Percentiles rank a stretch among this genome's conserved stretches.
phyloP scores from a whole-genome alignment of 1,140 invertebrate species.

The Mylabris phalerata region DNA sequence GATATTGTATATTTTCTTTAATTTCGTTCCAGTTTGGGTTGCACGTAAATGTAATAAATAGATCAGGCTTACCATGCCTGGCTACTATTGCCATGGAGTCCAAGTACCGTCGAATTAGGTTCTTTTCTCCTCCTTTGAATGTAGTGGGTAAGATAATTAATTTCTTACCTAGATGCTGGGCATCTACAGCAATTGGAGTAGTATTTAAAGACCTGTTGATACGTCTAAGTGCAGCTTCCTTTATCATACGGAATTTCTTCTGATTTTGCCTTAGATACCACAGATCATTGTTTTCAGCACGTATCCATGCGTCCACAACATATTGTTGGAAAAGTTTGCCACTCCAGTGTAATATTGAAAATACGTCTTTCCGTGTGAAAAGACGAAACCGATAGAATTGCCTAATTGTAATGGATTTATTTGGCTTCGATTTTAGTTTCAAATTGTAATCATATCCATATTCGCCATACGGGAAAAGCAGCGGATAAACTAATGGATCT shows the following conservation, averaged over 20 bases:
- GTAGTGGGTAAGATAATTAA: too few species aligned
- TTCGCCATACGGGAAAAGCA: neutral
- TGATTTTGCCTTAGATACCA: neutral
- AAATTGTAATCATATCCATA: neutral
- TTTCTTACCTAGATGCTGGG: too few species aligned
- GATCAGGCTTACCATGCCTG: conserved; percentile 4
- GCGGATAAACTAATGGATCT: neutral
- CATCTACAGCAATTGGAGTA: too few species aligned
- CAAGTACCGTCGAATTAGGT: too few species aligned
- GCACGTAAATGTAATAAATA: conserved; percentile 18
- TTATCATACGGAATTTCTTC: neutral
- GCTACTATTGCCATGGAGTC: neutral
- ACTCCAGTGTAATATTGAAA: neutral
- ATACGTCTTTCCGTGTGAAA: neutral
- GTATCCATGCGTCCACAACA: neutral
- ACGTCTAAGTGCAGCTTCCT: too few species aligned
- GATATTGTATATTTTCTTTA: conserved; percentile 1
- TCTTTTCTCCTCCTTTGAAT: too few species aligned
- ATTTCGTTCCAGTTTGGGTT: conserved; percentile 21
- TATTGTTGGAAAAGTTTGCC: neutral
- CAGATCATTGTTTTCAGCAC: neutral
- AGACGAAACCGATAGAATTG: neutral
- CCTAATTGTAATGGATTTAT: neutral
- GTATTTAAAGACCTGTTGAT: too few species aligned
- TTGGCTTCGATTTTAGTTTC: neutral